A percentile compares a stretch with the other conserved stretches of the same genome.
Evolutionary conservation across 2,113 vertebrate genomes (phyloP).

Genomic region (Psittacula cyanocephala): DNA sequence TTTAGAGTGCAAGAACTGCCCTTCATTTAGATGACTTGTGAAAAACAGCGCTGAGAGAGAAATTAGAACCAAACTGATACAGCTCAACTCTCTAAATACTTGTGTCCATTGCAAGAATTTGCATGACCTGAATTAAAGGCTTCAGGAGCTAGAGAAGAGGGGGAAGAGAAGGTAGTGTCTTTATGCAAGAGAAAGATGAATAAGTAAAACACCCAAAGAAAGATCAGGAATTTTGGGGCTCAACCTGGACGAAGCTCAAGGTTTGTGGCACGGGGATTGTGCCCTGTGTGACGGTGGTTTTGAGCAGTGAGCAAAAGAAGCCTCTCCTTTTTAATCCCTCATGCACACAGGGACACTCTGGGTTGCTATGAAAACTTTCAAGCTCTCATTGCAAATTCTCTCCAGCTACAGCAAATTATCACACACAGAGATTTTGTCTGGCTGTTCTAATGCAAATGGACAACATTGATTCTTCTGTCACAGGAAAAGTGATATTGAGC

Average conservation of each 20-base stretch:
- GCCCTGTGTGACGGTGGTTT: not conserved
- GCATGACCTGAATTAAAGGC: not conserved
- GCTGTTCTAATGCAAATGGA: conserved; percentile 47
- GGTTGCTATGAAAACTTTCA: conserved; percentile 51
- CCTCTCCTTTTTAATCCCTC: not conserved
- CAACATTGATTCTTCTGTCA: not conserved
- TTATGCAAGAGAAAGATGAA: not conserved
- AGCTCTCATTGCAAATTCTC: conserved; percentile 33
- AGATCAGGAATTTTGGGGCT: not conserved
- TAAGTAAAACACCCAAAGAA: not conserved
- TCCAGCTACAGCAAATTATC: conserved; percentile 38
- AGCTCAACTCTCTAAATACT: not conserved
- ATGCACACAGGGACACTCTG: not conserved
- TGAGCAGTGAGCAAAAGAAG: not conserved
- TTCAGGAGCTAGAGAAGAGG: not conserved
- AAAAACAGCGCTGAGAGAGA: not conserved
- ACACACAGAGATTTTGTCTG: conserved; percentile 19
- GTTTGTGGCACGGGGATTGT: conserved; percentile 12
- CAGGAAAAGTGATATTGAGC: not conserved
- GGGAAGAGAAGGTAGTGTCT: not conserved
- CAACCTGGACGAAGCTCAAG: not conserved
- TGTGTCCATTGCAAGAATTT: not conserved
- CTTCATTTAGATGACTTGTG: not conserved
- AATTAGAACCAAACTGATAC: not conserved
- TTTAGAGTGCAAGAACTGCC: not conserved